phyloP scores from a whole-genome alignment of 2,797 vertebrate species.

The Thunnus albacares region DNA sequence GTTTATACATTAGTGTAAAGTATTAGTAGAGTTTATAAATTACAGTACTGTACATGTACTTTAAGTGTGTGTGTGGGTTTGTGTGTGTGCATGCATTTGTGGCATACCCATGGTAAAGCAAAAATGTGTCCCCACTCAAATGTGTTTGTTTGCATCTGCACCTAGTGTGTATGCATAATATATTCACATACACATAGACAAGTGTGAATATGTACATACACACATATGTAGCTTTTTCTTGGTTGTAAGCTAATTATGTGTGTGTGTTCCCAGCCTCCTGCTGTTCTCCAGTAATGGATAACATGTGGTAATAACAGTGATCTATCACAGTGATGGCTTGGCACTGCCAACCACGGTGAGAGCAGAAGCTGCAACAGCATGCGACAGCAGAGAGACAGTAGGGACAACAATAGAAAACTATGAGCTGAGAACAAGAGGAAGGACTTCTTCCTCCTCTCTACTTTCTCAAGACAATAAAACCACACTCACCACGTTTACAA shows the following conservation, averaged over 20 bases:
- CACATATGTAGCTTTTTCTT: conserved; percentile 16
- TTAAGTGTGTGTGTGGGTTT: not conserved
- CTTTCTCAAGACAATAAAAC: conserved; percentile 15
- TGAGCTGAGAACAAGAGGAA: conserved; percentile 29
- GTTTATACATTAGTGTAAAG: not conserved
- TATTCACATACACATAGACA: not conserved
- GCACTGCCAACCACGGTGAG: conserved; percentile 67
- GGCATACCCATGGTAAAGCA: not conserved
- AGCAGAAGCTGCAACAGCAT: conserved; percentile 75
- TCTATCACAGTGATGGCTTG: conserved; percentile 71
- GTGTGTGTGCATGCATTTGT: not conserved
- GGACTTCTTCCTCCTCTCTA: not conserved
- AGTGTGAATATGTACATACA: not conserved
- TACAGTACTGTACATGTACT: not conserved
- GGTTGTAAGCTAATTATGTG: conserved; percentile 8
- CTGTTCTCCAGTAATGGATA: conserved; percentile 75
- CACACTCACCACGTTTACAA: not conserved
- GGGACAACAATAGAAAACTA: conserved; percentile 53
- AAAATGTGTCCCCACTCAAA: not conserved
- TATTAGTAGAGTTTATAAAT: not conserved
- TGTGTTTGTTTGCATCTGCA: not conserved
- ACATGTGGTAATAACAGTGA: conserved; percentile 80
- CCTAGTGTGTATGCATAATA: not conserved
- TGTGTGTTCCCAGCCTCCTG: conserved; percentile 42
- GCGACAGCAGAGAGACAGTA: conserved; percentile 61